These are phyloP conservation scores for Takifugu bimaculatus DNA, from an alignment of 2,113 vertebrate genomes.

Conservation along the genomic window DNA sequence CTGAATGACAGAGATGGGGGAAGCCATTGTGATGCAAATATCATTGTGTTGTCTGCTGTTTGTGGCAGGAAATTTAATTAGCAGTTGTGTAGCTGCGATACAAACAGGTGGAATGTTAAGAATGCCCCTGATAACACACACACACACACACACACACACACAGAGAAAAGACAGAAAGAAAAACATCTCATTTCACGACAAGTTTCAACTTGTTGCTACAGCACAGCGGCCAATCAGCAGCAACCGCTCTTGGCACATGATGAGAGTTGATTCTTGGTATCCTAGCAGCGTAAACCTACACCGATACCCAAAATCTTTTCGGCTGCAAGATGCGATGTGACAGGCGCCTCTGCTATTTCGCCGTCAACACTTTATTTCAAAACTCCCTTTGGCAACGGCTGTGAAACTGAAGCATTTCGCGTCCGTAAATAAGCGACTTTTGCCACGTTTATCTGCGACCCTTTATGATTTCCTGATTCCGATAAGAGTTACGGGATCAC, in stretches of 20 bases:
- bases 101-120: conserved; percentile 84
- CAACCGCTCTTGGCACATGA: conserved; percentile 32
- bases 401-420: conserved; percentile 42
- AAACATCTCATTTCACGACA: conserved; percentile 64
- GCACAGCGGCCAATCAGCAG: conserved; percentile 37
- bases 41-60: conserved; percentile 70
- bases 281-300: conserved; percentile 47
- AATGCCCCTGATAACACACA: conserved; percentile 72
- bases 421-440: conserved; percentile 52
- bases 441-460: conserved; percentile 46
- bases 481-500: conserved; percentile 50
- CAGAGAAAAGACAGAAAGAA: conserved; percentile 39
- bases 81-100: conserved; percentile 77
- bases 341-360: conserved; percentile 32
- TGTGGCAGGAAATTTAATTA: conserved; percentile 83
- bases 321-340: conserved; percentile 32
- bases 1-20: conserved; percentile 48
- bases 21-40: conserved; percentile 82
- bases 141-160: conserved; percentile 23
- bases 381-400: conserved; percentile 1
- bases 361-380: conserved; percentile 22
- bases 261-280: conserved; percentile 54
- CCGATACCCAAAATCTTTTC: conserved; percentile 43
- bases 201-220: conserved; percentile 70
- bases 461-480: conserved; percentile 55